phyloP scores from a whole-genome alignment of 2,888 invertebrate genomes.

The Chrysolina oricalcia region DNA sequence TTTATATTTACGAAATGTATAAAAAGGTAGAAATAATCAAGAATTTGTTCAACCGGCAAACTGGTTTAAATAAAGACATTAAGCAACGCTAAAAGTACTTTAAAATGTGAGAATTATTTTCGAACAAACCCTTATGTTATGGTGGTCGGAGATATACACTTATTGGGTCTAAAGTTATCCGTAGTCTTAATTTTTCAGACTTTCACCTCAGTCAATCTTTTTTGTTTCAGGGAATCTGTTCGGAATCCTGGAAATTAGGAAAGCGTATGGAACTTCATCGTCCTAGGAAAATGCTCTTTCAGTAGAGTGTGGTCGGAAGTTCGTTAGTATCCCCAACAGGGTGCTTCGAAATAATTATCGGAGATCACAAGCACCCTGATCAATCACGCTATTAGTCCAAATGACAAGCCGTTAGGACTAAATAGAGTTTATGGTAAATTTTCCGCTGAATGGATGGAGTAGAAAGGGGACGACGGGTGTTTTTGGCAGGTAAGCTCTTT shows the following conservation, averaged over 20 bases:
- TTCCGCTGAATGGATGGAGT: conserved; percentile 1
- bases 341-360: conserved; percentile 47
- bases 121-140: too few species aligned
- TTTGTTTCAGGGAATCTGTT: not conserved
- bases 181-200: too few species aligned
- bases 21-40: too few species aligned
- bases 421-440: conserved; percentile 31
- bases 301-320: conserved; percentile 32
- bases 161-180: too few species aligned
- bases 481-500: conserved; percentile 11
- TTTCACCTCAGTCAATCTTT: not conserved
- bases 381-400: conserved; percentile 41
- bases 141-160: too few species aligned
- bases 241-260: not conserved
- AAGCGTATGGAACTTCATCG: not conserved
- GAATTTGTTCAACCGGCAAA: too few species aligned
- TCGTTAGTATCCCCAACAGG: conserved; percentile 41
- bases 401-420: conserved; percentile 40
- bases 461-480: not conserved
- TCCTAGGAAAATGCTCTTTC: conserved; percentile 10
- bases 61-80: too few species aligned
- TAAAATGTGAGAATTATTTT: too few species aligned
- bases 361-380: conserved; percentile 40
- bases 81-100: too few species aligned
- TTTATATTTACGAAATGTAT: too few species aligned